phyloP scores from a whole-genome alignment of 2,888 invertebrate species.

The Listrodromus nycthemerus region DNA sequence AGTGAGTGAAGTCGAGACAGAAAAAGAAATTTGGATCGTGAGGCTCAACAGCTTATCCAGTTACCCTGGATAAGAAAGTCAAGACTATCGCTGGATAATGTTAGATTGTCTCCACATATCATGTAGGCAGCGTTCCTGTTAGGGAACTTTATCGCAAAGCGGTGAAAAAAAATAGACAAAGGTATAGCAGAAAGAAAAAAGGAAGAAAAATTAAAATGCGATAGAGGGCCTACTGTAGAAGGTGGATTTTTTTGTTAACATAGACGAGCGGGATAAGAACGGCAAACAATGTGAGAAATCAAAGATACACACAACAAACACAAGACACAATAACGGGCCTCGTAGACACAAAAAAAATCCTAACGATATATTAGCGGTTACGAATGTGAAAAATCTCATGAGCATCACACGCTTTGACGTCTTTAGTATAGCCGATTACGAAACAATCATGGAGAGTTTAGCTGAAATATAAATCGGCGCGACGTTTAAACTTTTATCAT shows the following conservation, averaged over 20 bases:
- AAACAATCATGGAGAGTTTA: conserved; percentile 62
- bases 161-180: conserved; percentile 61
- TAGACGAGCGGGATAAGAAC: conserved; percentile 54
- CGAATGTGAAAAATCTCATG: conserved; percentile 62
- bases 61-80: conserved; percentile 43
- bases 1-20: background rate
- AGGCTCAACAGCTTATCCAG: conserved; percentile 56
- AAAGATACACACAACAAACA: conserved; percentile 32
- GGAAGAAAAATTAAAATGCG: conserved; percentile 19
- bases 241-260: conserved; percentile 61
- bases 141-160: conserved; percentile 49
- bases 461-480: conserved; percentile 51
- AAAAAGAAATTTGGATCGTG: conserved; percentile 41
- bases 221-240: conserved; percentile 62
- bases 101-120: conserved; percentile 80
- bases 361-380: conserved; percentile 64
- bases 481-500: conserved; percentile 58
- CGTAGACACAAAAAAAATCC: conserved; percentile 58
- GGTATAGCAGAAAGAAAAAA: conserved; percentile 53
- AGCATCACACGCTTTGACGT: conserved; percentile 71
- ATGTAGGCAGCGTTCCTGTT: conserved; percentile 69
- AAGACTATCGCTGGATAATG: conserved; percentile 65
- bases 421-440: conserved; percentile 58
- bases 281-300: conserved; percentile 17
- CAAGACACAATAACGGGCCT: conserved; percentile 70